A percentile compares a stretch with the other conserved stretches of the same genome.
Evolutionary conservation across 2,797 vertebrate species (phyloP).

Genomic region (Phylloscopus collybita): DNA sequence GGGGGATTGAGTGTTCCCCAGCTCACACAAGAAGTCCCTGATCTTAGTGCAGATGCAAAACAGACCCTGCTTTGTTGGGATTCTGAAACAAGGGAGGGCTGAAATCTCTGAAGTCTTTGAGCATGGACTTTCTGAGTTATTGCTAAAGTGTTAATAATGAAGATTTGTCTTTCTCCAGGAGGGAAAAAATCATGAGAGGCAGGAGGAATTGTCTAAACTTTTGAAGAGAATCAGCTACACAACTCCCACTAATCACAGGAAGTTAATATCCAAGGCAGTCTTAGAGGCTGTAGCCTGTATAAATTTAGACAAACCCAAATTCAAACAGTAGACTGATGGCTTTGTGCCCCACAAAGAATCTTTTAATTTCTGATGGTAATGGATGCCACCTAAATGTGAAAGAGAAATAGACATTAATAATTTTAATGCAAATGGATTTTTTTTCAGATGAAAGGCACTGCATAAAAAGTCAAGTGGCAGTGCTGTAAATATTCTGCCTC

Average conservation of each 20-base stretch:
- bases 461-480: background rate
- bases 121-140: background rate
- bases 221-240: background rate
- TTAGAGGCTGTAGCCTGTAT: background rate
- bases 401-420: background rate
- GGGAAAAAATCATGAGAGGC: background rate
- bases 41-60: background rate
- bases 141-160: background rate
- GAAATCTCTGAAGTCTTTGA: background rate
- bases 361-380: background rate
- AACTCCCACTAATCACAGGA: background rate
- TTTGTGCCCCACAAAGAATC: background rate
- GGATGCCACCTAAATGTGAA: background rate
- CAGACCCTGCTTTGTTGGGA: background rate
- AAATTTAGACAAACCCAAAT: background rate
- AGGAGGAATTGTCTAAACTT: background rate
- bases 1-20: background rate
- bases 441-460: background rate
- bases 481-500: background rate
- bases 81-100: background rate
- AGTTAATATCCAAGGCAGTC: background rate
- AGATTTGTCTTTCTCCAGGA: background rate
- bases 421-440: background rate
- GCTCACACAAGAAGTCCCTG: background rate
- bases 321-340: background rate